Percentiles rank a stretch among this genome's conserved stretches.
These are phyloP conservation scores for Perognathus longimembris DNA, from an alignment of 2,113 vertebrate genomes.

Conservation along the genomic window DNA sequence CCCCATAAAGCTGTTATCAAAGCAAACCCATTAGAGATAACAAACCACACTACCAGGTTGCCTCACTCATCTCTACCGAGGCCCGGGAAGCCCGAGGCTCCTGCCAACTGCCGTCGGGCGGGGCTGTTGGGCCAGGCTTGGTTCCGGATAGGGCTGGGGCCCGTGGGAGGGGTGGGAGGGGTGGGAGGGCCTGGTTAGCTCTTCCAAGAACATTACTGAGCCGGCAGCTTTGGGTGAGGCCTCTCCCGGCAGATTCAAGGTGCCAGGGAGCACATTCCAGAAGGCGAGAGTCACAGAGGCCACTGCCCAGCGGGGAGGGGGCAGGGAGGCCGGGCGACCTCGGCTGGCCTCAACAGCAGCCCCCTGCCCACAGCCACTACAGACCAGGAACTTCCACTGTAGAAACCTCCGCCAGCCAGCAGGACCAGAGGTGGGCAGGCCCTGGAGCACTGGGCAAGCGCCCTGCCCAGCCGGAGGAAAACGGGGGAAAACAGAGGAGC, in stretches of 20 bases:
- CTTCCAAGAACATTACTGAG: not conserved
- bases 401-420: not conserved
- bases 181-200: not conserved
- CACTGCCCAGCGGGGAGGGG: not conserved
- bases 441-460: not conserved
- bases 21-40: not conserved
- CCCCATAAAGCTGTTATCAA: not conserved
- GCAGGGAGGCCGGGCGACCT: not conserved
- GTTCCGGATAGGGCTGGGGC: not conserved
- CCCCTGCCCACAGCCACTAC: not conserved
- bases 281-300: not conserved
- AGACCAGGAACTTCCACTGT: not conserved
- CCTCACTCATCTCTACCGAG: not conserved
- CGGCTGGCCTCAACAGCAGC: not conserved
- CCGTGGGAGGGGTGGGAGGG: not conserved
- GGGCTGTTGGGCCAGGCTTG: not conserved
- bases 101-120: too few species aligned
- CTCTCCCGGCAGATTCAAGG: not conserved
- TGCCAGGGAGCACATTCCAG: constrained; percentile 55
- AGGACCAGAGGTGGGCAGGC: not conserved
- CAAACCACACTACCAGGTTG: not conserved
- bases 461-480: not conserved
- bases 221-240: constrained; percentile 43
- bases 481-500: too few species aligned
- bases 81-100: not conserved